phyloP scores from a whole-genome alignment of 2,797 vertebrate species.

The Lagocephalus sceleratus region DNA sequence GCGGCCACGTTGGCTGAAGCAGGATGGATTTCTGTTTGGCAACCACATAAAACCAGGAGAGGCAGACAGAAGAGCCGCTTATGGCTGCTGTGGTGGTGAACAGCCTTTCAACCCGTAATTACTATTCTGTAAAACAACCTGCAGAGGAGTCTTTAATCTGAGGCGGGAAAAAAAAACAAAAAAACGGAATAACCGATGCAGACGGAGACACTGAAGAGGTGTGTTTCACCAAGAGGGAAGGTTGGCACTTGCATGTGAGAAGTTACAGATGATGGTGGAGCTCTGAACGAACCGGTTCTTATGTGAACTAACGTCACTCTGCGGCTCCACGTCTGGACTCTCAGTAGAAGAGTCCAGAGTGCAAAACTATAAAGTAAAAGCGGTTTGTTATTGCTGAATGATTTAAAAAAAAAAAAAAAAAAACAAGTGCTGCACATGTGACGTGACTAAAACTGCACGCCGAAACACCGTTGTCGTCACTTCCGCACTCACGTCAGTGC shows the following conservation, averaged over 20 bases:
- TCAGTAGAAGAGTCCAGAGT: neutral
- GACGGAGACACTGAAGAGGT: too few relatives aligned
- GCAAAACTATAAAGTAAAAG: neutral
- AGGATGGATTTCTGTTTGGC: too few relatives aligned
- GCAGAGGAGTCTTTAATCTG: too few relatives aligned
- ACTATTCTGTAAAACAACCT: too few relatives aligned
- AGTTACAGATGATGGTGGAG: neutral
- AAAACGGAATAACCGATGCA: too few relatives aligned
- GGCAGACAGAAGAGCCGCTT: too few relatives aligned
- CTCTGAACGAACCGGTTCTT: constrained; percentile 3
- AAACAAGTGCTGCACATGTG: neutral
- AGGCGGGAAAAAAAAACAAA: too few relatives aligned
- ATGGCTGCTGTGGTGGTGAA: too few relatives aligned
- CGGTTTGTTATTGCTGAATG: constrained; percentile 30
- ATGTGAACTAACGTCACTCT: neutral
- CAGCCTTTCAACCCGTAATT: too few relatives aligned
- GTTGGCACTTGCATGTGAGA: neutral
- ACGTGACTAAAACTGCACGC: neutral
- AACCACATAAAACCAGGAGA: too few relatives aligned
- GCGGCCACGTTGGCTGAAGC: too few relatives aligned
- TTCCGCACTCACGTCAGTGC: neutral
- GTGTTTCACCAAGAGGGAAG: neutral
- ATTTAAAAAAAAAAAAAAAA: neutral
- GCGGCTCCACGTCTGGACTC: neutral
- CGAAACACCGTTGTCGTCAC: neutral